Percentiles rank a stretch among this genome's conserved stretches.
phyloP scores from a whole-genome alignment of 1,140 invertebrate species.

The Bombus waltoni region DNA sequence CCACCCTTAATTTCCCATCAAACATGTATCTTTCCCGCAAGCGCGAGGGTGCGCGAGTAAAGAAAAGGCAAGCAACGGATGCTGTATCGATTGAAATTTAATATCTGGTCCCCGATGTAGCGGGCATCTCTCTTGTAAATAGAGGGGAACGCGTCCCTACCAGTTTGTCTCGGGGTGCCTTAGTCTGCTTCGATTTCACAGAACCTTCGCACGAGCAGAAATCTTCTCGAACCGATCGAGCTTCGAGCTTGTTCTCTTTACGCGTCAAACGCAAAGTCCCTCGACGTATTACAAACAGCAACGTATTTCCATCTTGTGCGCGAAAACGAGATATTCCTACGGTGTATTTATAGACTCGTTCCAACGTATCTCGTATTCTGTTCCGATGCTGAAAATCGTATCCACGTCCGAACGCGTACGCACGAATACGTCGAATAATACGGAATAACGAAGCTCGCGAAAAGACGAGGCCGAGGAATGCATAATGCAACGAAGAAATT shows the following conservation, averaged over 20 bases:
- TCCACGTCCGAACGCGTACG: neutral
- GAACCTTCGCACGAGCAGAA: slow-evolving; percentile 19
- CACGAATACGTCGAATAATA: slow-evolving; percentile 4
- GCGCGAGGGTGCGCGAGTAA: slow-evolving; percentile 57
- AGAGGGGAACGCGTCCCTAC: slow-evolving; percentile 62
- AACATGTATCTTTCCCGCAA: slow-evolving; percentile 66
- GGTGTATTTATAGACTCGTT: slow-evolving; percentile 3
- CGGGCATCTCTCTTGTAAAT: slow-evolving; percentile 72
- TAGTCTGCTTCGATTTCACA: slow-evolving; percentile 46
- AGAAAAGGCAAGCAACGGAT: slow-evolving; percentile 70
- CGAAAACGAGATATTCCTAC: neutral
- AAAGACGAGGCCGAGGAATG: slow-evolving; percentile 17
- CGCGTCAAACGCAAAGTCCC: neutral
- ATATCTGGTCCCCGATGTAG: slow-evolving; percentile 70
- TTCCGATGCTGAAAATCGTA: neutral
- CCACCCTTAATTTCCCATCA: slow-evolving; percentile 70
- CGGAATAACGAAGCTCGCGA: slow-evolving; percentile 34
- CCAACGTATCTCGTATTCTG: neutral
- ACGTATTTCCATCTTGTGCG: no score
- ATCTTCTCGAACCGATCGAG: slow-evolving; percentile 30
- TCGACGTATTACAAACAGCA: neutral
- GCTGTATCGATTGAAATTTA: slow-evolving; percentile 78
- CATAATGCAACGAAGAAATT: slow-evolving; percentile 49
- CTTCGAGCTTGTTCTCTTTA: neutral
- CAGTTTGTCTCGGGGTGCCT: slow-evolving; percentile 45